phyloP scores from a whole-genome alignment of 2,113 vertebrate genomes.

The Austrofundulus limnaeus region DNA sequence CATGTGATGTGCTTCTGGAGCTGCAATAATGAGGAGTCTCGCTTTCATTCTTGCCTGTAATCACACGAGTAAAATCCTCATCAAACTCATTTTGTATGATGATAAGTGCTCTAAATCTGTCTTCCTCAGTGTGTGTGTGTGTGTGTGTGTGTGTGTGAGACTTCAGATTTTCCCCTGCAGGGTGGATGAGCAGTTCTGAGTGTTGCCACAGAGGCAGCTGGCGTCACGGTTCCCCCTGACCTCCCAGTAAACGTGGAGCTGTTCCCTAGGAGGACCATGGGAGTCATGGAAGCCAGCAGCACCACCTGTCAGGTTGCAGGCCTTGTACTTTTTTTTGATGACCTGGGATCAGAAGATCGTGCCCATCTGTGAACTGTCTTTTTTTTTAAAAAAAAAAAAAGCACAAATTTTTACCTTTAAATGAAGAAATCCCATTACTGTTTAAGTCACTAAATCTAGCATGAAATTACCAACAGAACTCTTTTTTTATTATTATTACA shows the following conservation, averaged over 20 bases:
- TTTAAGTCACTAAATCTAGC: neutral
- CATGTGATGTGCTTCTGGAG: constrained; percentile 17
- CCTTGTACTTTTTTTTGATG: constrained; percentile 25
- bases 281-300: constrained; percentile 61
- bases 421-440: constrained; percentile 6
- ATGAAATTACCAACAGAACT: neutral
- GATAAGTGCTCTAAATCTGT: constrained; percentile 4
- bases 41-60: constrained; percentile 6
- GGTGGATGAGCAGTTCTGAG: constrained; percentile 22
- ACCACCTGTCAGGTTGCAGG: constrained; percentile 33
- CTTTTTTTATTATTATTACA: constrained; percentile 2
- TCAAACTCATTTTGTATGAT: neutral
- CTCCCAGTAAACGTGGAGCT: constrained; percentile 43
- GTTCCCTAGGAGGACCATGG: constrained; percentile 46
- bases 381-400: constrained; percentile 9
- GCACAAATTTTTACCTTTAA: constrained; percentile 28
- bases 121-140: no score
- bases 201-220: constrained; percentile 57
- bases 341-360: constrained; percentile 42
- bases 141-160: constrained; percentile 30
- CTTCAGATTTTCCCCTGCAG: constrained; percentile 26
- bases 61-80: constrained; percentile 6
- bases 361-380: constrained; percentile 25
- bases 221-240: constrained; percentile 55
- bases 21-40: neutral